Conservation (phyloP, 2,888 invertebrate genomes). For the Leptogaster cylindrica region DNA sequence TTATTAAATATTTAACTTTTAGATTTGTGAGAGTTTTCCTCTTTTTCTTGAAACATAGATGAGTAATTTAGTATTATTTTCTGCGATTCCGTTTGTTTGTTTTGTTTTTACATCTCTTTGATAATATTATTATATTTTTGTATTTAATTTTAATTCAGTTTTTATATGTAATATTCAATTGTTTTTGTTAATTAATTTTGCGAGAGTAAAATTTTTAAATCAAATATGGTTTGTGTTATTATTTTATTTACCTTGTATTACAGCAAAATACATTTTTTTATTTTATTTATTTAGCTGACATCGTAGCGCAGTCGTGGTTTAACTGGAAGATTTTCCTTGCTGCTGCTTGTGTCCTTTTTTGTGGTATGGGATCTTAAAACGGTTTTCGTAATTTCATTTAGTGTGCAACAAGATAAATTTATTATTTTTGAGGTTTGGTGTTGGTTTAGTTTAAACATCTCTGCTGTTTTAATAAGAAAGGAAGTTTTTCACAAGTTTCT, state of each 20-base stretch:
- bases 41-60: constrained; percentile 25
- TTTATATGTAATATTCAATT: constrained; percentile 41
- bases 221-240: constrained; percentile 18
- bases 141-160: constrained; percentile 45
- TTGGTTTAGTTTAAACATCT: too few relatives aligned
- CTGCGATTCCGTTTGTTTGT: constrained; percentile 46
- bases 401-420: too few relatives aligned
- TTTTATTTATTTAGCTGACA: neutral
- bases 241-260: neutral
- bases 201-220: constrained; percentile 39
- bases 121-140: constrained; percentile 48
- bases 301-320: too few relatives aligned
- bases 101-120: constrained; percentile 46
- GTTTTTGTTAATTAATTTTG: constrained; percentile 48
- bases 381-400: too few relatives aligned
- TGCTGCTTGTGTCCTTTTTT: too few relatives aligned
- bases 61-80: constrained; percentile 40
- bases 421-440: too few relatives aligned
- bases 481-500: too few relatives aligned
- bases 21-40: constrained; percentile 21
- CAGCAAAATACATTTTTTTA: neutral
- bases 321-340: too few relatives aligned
- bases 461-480: too few relatives aligned
- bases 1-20: constrained; percentile 24
- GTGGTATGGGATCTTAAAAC: too few relatives aligned